Conservation (phyloP, 2,888 invertebrate genomes). For the Timema podura region DNA sequence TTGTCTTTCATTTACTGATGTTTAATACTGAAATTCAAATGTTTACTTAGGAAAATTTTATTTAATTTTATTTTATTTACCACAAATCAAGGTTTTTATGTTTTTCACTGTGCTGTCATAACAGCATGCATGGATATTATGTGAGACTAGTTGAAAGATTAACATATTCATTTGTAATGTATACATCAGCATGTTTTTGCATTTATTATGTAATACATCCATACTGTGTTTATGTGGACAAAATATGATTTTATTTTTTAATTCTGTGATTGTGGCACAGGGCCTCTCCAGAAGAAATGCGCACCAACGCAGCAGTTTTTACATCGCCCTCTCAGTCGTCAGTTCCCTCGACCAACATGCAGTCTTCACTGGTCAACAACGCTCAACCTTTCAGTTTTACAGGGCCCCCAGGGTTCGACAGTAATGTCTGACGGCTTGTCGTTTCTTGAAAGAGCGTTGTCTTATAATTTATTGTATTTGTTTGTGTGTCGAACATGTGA, state of each 20-base stretch:
- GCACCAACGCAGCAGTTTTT: slow-evolving; percentile 48
- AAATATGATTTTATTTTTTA: not conserved
- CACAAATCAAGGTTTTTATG: too few species aligned
- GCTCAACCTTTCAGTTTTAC: slow-evolving; percentile 76
- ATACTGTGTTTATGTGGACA: not conserved
- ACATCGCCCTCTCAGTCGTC: slow-evolving; percentile 31
- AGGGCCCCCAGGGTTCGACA: slow-evolving; percentile 51
- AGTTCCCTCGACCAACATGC: slow-evolving; percentile 54
- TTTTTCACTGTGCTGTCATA: too few species aligned
- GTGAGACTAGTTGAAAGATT: too few species aligned
- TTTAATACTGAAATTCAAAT: too few species aligned
- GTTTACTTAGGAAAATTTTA: too few species aligned
- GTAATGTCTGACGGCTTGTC: slow-evolving; percentile 26
- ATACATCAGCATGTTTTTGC: slow-evolving; percentile 1
- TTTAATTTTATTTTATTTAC: too few species aligned
- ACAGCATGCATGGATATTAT: too few species aligned
- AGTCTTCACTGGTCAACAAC: slow-evolving; percentile 73
- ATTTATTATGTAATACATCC: not conserved
- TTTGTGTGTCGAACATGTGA: not conserved
- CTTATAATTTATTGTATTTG: not conserved
- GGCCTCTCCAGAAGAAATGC: slow-evolving; percentile 77
- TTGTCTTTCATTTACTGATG: too few species aligned
- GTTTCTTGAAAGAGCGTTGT: not conserved
- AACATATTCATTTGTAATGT: not conserved
- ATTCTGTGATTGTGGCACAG: slow-evolving; percentile 47